Percentiles rank a stretch among this genome's conserved stretches.
Conservation (phyloP, 35 echinoderm and acorn worm species). For the Apostichopus japonicus region DNA sequence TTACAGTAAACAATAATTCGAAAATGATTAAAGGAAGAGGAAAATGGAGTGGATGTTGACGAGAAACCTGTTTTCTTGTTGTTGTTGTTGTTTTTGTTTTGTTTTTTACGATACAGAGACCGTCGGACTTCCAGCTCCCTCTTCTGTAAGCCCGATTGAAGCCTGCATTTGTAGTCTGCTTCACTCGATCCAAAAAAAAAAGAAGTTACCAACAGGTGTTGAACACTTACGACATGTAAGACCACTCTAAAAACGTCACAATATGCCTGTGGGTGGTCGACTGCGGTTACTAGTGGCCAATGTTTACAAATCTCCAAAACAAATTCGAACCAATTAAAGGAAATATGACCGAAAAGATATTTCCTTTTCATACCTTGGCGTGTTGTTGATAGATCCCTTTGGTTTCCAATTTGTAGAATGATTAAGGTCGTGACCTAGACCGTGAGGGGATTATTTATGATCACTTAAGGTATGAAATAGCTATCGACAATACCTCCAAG, state of each 20-base stretch:
- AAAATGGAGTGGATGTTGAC: too few relatives aligned
- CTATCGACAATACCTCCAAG: constrained; percentile 24
- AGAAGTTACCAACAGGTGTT: too few relatives aligned
- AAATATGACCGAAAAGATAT: constrained; percentile 27
- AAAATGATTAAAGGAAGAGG: too few relatives aligned
- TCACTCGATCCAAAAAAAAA: too few relatives aligned
- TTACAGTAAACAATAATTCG: too few relatives aligned
- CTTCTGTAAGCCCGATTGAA: too few relatives aligned
- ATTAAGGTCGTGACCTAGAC: constrained; percentile 34
- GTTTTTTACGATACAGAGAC: too few relatives aligned
- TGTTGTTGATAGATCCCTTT: constrained; percentile 37
- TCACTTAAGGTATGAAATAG: constrained; percentile 4
- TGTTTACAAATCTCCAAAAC: constrained; percentile 53
- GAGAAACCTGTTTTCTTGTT: too few relatives aligned
- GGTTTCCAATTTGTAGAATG: constrained; percentile 38
- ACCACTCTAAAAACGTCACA: background rate
- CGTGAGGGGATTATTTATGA: constrained; percentile 36
- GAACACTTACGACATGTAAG: too few relatives aligned
- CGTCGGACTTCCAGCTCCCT: too few relatives aligned
- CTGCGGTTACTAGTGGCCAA: constrained; percentile 16
- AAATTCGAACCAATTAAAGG: constrained; percentile 45
- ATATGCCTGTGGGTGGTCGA: background rate
- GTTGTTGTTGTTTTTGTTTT: too few relatives aligned
- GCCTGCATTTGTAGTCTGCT: too few relatives aligned
- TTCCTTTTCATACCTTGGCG: background rate